Base-by-base conservation (phyloP, 2,113 vertebrate genomes). In the Pluvialis apricaria region DNA sequence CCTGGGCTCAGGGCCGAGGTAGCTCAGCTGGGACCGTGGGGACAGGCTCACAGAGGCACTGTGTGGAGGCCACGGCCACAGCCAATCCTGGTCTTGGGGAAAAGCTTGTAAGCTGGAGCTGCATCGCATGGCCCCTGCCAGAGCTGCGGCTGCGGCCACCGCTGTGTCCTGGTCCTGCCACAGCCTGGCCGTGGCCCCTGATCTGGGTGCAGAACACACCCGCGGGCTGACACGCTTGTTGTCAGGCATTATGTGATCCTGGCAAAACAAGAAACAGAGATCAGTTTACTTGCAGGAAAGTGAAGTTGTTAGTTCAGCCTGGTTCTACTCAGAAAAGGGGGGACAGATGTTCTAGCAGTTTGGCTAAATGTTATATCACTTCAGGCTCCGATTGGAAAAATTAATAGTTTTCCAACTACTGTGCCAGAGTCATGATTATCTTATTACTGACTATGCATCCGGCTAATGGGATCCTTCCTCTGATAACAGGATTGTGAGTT, bases 371-470 rank as follows among this genome's bases (percentile, higher is more conserved):
- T 68, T 98, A 97, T 65, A 90, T 98, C 9, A 79, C 90, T 84
- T 92, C 75, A 32, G 99, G 97, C 94, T 98, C 98, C 91, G 78
- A 98, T 42, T 47, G 92, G 18, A 98, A 99, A 88, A 97, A 95
- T 34, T 51, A 96, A 16, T 97, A 97, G 77, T 98, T 99, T 96
- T 97, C 92, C 58, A 79, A 96, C 34, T 98, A 97, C 21, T 97
- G 98, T 83, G 96, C 96, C n/a, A 98, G 96, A 51, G 93, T 98
- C 54, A 98, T 98, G 98, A 97, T 98, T 51, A 96, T 98, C 64
- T 95, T 38, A 94, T 99, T 76, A 98, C 97, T 49, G 83, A 97
- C 58, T 82, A 96, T 12, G 24, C 98, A 69, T 52, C 66, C 10
- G 98, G 81, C 79, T 96, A 98, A 94, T 99, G 99, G 99, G 84